These are phyloP conservation scores for Trichacis sp. DNA, from an alignment of 2,888 invertebrate species.

Conservation along the genomic window DNA sequence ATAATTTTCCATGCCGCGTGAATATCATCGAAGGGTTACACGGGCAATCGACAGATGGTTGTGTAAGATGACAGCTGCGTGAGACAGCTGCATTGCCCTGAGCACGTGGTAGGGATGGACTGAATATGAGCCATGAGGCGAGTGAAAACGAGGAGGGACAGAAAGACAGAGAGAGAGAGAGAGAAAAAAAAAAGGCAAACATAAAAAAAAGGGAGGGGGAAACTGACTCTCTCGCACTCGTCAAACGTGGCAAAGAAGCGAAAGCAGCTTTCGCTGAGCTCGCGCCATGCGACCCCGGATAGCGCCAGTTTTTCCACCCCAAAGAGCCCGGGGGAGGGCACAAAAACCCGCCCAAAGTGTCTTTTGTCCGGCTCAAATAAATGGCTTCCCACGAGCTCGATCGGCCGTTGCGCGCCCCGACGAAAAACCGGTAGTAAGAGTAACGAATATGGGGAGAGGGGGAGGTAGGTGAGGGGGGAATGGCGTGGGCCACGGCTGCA, in stretches of 20 bases:
- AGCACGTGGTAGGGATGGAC: conserved; percentile 40
- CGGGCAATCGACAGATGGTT: conserved; percentile 38
- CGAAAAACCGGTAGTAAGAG: conserved; percentile 5
- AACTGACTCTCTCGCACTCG: too few relatives aligned
- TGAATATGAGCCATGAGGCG: neutral
- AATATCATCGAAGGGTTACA: conserved; percentile 32
- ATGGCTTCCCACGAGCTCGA: neutral
- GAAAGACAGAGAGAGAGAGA: conserved; percentile 16
- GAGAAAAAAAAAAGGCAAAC: too few relatives aligned
- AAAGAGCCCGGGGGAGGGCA: neutral
- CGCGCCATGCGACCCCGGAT: conserved; percentile 21
- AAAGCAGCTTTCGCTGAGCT: conserved; percentile 19
- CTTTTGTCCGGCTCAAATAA: neutral
- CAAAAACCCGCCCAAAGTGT: neutral
- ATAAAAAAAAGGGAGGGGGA: too few relatives aligned
- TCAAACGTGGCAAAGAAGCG: too few relatives aligned
- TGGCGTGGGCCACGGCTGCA: too few relatives aligned
- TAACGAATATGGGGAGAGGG: neutral
- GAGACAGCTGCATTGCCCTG: conserved; percentile 34
- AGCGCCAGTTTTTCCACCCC: conserved; percentile 33
- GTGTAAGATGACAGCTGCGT: conserved; percentile 44
- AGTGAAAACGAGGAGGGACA: neutral
- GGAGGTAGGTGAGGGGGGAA: too few relatives aligned
- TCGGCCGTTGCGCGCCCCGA: neutral
- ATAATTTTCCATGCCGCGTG: conserved; percentile 26